phyloP scores from a whole-genome alignment of 2,797 vertebrate species.

The Coranthus polyacanthus region DNA sequence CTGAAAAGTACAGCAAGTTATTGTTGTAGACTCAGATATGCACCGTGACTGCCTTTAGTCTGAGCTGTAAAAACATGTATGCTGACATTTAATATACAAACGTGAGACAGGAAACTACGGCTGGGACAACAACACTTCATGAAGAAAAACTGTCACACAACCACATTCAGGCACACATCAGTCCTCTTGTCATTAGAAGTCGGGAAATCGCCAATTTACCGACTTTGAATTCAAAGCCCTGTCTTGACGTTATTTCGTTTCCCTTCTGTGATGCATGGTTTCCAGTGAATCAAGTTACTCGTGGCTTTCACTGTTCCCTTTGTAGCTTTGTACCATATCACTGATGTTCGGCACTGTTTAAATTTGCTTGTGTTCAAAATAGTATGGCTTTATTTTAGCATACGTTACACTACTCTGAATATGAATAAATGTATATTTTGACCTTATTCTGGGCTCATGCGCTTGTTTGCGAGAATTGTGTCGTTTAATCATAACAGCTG shows the following conservation, averaged over 20 bases:
- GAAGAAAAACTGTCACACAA: neutral
- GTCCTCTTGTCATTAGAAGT: too few relatives aligned
- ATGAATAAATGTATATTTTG: slow-evolving; percentile 60
- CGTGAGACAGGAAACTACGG: slow-evolving; percentile 20
- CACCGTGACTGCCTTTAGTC: slow-evolving; percentile 5
- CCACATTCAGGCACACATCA: neutral
- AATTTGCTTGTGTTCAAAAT: slow-evolving; percentile 8
- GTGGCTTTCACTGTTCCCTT: too few relatives aligned
- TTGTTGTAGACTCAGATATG: neutral
- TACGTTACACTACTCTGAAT: slow-evolving; percentile 15
- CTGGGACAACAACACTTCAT: too few relatives aligned
- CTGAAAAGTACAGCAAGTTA: neutral
- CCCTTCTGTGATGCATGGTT: neutral
- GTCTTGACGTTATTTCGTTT: neutral
- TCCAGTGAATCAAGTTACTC: slow-evolving; percentile 38
- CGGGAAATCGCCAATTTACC: slow-evolving; percentile 14
- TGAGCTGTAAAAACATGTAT: slow-evolving; percentile 1
- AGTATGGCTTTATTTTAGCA: slow-evolving; percentile 5
- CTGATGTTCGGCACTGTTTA: neutral
- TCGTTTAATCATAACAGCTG: neutral
- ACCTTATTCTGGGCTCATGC: slow-evolving; percentile 6
- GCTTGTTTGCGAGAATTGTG: neutral
- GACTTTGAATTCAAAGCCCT: neutral
- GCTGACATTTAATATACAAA: slow-evolving; percentile 20
- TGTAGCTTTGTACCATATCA: neutral